A percentile compares a stretch with the other conserved stretches of the same genome.
These are phyloP conservation scores for Hybos culiciformis DNA, from an alignment of 2,888 invertebrate species.

Conservation along the genomic window DNA sequence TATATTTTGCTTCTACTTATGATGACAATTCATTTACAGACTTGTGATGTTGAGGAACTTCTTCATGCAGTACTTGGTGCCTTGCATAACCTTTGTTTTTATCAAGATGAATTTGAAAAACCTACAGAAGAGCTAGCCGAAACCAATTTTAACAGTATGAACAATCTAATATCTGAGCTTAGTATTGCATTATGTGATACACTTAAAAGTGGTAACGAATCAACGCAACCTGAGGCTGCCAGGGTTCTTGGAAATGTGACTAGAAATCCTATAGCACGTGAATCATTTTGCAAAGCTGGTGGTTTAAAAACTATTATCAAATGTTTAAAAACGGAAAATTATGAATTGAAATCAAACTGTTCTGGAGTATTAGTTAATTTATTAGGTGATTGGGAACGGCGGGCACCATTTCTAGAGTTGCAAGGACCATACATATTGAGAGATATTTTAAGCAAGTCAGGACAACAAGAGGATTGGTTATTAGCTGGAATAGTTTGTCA, in stretches of 20 bases:
- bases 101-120: constrained; percentile 35
- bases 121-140: constrained; percentile 12
- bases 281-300: constrained; percentile 51
- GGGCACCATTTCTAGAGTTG: constrained; percentile 39
- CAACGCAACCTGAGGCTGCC: constrained; percentile 50
- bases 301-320: constrained; percentile 44
- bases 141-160: constrained; percentile 22
- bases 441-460: constrained; percentile 42
- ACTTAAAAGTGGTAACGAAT: constrained; percentile 21
- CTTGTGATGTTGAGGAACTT: constrained; percentile 51
- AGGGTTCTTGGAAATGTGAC: constrained; percentile 74
- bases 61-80: constrained; percentile 66
- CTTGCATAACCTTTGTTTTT: constrained; percentile 73
- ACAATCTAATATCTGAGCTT: constrained; percentile 25
- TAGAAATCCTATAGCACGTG: constrained; percentile 49
- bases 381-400: constrained; percentile 44
- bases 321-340: constrained; percentile 45
- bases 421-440: constrained; percentile 41
- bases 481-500: constrained; percentile 59
- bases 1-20: too few relatives aligned
- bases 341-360: constrained; percentile 58
- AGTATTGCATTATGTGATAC: constrained; percentile 24
- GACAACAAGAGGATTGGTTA: constrained; percentile 50
- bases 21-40: constrained; percentile 19
- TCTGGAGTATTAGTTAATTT: constrained; percentile 75